Conservation (phyloP, 92 coral and sea anemone species). For the Porites cylindrica region DNA sequence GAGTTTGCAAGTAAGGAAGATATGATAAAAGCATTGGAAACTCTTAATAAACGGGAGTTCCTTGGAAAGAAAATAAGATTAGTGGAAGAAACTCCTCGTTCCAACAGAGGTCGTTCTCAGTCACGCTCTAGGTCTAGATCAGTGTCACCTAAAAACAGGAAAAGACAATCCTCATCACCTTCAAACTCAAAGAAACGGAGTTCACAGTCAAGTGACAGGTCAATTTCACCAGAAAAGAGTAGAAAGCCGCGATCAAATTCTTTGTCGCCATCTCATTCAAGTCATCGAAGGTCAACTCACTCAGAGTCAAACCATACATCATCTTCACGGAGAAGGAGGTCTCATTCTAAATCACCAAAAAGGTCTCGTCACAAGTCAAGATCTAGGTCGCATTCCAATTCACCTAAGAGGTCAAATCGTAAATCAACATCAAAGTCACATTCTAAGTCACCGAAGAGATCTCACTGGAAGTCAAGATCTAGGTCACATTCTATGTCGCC, state of each 20-base stretch:
- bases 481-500: slow-evolving; percentile 25
- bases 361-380: slow-evolving; percentile 48
- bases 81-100: slow-evolving; percentile 88
- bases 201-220: slow-evolving; percentile 64
- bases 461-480: slow-evolving; percentile 34
- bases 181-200: slow-evolving; percentile 62
- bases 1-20: slow-evolving; percentile 90
- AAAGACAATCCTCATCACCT: slow-evolving; percentile 55
- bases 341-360: slow-evolving; percentile 63
- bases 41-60: slow-evolving; percentile 84
- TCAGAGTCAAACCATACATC: slow-evolving; percentile 62
- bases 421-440: slow-evolving; percentile 44
- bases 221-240: slow-evolving; percentile 53
- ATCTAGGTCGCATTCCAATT: slow-evolving; percentile 41
- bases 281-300: slow-evolving; percentile 63
- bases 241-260: slow-evolving; percentile 64
- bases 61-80: slow-evolving; percentile 86
- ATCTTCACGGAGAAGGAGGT: slow-evolving; percentile 54
- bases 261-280: slow-evolving; percentile 65
- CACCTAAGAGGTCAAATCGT: slow-evolving; percentile 25
- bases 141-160: slow-evolving; percentile 41
- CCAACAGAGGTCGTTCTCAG: slow-evolving; percentile 52
- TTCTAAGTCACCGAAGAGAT: slow-evolving; percentile 19
- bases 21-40: slow-evolving; percentile 83
- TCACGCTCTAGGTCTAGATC: slow-evolving; percentile 73